Percentiles rank a stretch among this genome's conserved stretches.
Conservation (phyloP, 1,140 invertebrate species). For the Pectinophora gossypiella region DNA sequence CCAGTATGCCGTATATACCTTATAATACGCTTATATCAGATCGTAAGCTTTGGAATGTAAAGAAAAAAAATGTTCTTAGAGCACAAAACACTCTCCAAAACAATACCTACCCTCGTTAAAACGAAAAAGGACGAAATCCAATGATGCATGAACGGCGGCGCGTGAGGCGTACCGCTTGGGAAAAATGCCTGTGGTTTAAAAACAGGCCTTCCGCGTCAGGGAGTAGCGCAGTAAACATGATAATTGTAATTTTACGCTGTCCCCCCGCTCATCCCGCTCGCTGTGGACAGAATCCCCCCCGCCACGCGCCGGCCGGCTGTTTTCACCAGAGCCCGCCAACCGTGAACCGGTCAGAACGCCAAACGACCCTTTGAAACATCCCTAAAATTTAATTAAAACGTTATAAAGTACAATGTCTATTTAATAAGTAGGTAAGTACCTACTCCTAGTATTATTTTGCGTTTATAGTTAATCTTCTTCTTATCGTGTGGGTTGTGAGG, state of each 20-base stretch:
- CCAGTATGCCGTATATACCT: no score
- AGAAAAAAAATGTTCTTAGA: background rate
- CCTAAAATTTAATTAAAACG: constrained; percentile 53
- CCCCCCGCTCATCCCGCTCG: constrained; percentile 1
- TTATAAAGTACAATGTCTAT: no score
- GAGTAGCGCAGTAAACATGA: constrained; percentile 39
- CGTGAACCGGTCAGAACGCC: constrained; percentile 40
- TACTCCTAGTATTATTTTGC: no score
- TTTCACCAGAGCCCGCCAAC: constrained; percentile 33
- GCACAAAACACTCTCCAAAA: background rate
- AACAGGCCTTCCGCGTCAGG: constrained; percentile 17
- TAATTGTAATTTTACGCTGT: constrained; percentile 50
- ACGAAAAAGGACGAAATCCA: constrained; percentile 5
- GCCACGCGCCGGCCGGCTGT: constrained; percentile 13
- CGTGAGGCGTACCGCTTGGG: background rate
- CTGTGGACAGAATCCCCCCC: no score
- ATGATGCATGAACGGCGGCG: constrained; percentile 6
- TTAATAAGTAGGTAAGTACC: no score
- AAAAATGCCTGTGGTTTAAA: constrained; percentile 21
- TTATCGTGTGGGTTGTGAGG: no score
- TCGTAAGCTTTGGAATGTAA: background rate
- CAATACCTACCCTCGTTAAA: constrained; percentile 4
- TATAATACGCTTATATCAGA: no score
- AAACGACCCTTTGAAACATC: constrained; percentile 42
- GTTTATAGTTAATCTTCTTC: no score